Conservation (phyloP, 2,888 invertebrate genomes). For the Tribolium freemani region DNA sequence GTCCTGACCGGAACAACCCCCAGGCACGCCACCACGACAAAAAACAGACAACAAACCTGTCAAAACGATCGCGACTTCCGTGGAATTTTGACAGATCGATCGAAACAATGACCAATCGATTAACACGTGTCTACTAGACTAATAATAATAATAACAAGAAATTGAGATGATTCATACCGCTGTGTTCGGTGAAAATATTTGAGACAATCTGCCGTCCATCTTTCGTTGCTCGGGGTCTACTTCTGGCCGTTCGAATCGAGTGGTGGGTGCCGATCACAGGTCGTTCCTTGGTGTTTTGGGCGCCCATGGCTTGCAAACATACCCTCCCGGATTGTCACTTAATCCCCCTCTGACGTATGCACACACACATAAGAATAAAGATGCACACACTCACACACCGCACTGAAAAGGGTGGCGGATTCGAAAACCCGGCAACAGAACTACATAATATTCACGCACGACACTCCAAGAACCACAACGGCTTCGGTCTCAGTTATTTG, state of each 20-base stretch:
- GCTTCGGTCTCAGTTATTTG: conserved; percentile 46
- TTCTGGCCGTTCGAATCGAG: conserved; percentile 81
- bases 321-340: conserved; percentile 65
- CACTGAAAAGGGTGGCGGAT: conserved; percentile 59
- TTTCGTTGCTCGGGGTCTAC: conserved; percentile 82
- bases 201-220: conserved; percentile 88
- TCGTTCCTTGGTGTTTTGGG: conserved; percentile 94
- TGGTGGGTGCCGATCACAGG: conserved; percentile 78
- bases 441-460: conserved; percentile 57
- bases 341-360: conserved; percentile 59
- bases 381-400: conserved; percentile 55
- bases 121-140: conserved; percentile 6
- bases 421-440: conserved; percentile 19
- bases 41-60: not conserved
- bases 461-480: conserved; percentile 45
- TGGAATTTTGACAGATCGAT: not conserved
- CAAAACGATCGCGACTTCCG: not conserved
- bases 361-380: conserved; percentile 43
- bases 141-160: conserved; percentile 10
- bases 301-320: conserved; percentile 82
- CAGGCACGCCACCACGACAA: not conserved
- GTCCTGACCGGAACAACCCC: conserved; percentile 39
- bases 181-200: conserved; percentile 95
- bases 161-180: conserved; percentile 76
- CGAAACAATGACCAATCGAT: not conserved